These are phyloP conservation scores for Bradysia coprophila DNA, from an alignment of 1,140 invertebrate species.

Conservation along the genomic window DNA sequence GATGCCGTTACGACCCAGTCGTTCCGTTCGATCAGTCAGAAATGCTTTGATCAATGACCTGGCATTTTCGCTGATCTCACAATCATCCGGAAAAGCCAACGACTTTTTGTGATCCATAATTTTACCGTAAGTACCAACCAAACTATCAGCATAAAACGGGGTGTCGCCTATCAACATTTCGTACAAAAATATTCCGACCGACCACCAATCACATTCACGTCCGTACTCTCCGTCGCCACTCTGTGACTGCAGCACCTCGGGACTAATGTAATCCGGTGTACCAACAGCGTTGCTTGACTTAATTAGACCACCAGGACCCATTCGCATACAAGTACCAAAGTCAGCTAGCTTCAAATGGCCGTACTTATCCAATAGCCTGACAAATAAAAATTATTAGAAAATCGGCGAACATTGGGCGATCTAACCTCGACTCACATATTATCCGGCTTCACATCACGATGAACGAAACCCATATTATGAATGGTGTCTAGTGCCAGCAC, in stretches of 20 bases:
- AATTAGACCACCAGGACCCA: constrained; percentile 90
- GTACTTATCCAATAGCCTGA: constrained; percentile 65
- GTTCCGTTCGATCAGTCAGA: constrained; percentile 75
- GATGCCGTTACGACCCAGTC: constrained; percentile 84
- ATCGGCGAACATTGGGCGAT: too few species aligned
- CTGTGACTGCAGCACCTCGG: constrained; percentile 94
- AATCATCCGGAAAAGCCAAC: constrained; percentile 84
- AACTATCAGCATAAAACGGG: constrained; percentile 95
- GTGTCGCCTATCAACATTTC: constrained; percentile 99
- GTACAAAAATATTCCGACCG: constrained; percentile 94
- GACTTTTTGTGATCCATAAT: constrained; percentile 99
- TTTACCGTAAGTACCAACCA: constrained; percentile 96
- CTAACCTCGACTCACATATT: too few species aligned
- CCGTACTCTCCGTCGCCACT: constrained; percentile 91
- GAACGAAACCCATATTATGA: constrained; percentile 98
- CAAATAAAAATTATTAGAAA: too few species aligned
- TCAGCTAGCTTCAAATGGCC: constrained; percentile 97
- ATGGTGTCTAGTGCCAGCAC: constrained; percentile 95
- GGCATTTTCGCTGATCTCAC: constrained; percentile 79
- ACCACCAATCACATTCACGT: constrained; percentile 99
- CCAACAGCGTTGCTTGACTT: constrained; percentile 95
- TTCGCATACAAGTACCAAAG: constrained; percentile 98
- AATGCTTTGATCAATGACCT: constrained; percentile 88
- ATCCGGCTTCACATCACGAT: constrained; percentile 97
- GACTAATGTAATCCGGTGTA: constrained; percentile 93